Evolutionary conservation across 2,113 vertebrate species (phyloP), one percentile per base, ranked within the genome.

Genomic region (Haplochromis burtoni): DNA sequence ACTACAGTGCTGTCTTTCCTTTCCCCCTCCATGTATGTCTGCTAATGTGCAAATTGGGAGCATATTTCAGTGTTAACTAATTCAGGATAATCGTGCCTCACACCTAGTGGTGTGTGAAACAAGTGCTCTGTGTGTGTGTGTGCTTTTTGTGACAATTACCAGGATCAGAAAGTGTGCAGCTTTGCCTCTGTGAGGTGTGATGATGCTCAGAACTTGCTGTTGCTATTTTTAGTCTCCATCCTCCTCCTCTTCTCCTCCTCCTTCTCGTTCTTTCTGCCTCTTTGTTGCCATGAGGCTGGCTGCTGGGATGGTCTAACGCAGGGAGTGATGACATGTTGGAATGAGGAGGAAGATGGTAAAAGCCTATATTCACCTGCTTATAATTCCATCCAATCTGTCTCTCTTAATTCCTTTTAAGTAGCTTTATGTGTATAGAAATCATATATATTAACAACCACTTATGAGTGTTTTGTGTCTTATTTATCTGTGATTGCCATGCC

Each of bases 141-240:
- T 83, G 35, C 14, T 82, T 26, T 38, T 33, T 59, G 68, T 76
- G 81, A 9, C 66, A 54, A 79, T 85, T 40, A 59, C 83, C 21
- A 53, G 84, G 31, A 91, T 90, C 55, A 85, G 88, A 61, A 92
- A 89, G 85, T 93, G 92, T 31, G 35, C 87, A 84, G 83, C 19
- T 78, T 71, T 86, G 86, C 84, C 73, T 90, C 89, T 53, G 55
- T 86, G 89, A 93, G 88, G 92, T 94, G 94, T 90, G 93, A 95
- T 94, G 86, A 89, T 90, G 93, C 91, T 93, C 86, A 90, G 89
- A 92, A 89, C 87, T 86, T 24, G 53, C 82, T 91, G 63, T 7
- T 38, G 83, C 95, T 96, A 95, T 96, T 95, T 96, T 94, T 95
- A 92, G 87, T 84, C 42, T 81, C 59, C 66, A 59, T 83, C 83